Percentiles rank a stretch among this genome's conserved stretches.
Conservation (phyloP, 2,113 vertebrate species). For the Amia ocellicauda region DNA sequence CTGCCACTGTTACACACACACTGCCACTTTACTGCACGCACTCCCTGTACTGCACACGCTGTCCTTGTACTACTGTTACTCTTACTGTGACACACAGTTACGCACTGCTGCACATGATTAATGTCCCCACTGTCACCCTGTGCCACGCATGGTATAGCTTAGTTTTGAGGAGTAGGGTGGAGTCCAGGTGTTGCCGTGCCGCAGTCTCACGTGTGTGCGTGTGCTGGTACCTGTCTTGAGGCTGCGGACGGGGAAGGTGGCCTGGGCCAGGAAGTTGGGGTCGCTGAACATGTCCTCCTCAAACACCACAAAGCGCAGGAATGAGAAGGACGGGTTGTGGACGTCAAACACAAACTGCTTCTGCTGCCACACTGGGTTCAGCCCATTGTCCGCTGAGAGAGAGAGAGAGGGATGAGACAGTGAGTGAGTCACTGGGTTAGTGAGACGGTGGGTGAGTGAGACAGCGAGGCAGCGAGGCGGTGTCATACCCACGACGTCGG, state of each 20-base stretch:
- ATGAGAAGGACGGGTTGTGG: constrained; percentile 76
- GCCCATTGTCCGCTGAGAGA: constrained; percentile 71
- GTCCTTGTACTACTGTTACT: too few relatives aligned
- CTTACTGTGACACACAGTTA: too few relatives aligned
- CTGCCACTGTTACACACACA: too few relatives aligned
- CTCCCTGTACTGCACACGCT: too few relatives aligned
- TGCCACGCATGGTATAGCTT: too few relatives aligned
- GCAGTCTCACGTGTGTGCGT: too few relatives aligned
- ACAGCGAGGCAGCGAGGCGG: background rate
- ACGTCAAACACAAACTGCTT: constrained; percentile 81
- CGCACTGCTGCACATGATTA: too few relatives aligned
- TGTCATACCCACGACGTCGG: constrained; percentile 71
- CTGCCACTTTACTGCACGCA: too few relatives aligned
- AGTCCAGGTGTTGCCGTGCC: too few relatives aligned
- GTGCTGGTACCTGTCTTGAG: constrained; percentile 72
- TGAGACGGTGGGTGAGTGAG: background rate
- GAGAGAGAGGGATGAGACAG: background rate
- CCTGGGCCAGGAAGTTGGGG: constrained; percentile 83
- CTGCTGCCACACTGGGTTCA: constrained; percentile 78
- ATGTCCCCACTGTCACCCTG: too few relatives aligned
- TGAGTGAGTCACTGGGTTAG: background rate
- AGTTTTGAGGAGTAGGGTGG: too few relatives aligned
- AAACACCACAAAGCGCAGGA: constrained; percentile 75
- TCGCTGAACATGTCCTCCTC: constrained; percentile 91
- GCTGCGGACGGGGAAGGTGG: constrained; percentile 70